Conservation (phyloP, 2,888 invertebrate genomes). For the Napeogenes inachia region DNA sequence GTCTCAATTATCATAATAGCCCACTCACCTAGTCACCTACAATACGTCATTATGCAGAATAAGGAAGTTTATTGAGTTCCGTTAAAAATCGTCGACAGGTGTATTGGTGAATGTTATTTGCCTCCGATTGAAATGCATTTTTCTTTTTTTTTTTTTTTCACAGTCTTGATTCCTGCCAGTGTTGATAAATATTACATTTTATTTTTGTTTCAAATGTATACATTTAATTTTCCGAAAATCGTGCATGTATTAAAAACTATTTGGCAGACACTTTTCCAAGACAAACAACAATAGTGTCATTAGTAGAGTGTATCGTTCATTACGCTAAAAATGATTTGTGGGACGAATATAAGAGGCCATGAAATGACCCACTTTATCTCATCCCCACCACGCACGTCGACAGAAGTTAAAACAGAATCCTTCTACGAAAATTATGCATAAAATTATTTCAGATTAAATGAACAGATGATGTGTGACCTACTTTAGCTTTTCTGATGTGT, state of each 20-base stretch:
- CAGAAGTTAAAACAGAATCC: constrained; percentile 27
- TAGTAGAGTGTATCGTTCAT: constrained; percentile 46
- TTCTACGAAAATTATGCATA: constrained; percentile 21
- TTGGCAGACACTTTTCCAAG: constrained; percentile 2
- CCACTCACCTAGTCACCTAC: constrained; percentile 27
- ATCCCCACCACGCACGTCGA: constrained; percentile 24
- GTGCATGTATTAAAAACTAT: not conserved
- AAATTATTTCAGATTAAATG: constrained; percentile 24
- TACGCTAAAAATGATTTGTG: constrained; percentile 70
- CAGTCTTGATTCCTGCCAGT: no score
- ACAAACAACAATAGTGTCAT: constrained; percentile 61
- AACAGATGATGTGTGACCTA: constrained; percentile 15
- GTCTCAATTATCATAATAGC: constrained; percentile 32
- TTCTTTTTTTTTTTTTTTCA: no score
- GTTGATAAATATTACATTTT: no score
- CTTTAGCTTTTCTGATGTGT: no score
- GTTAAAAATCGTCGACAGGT: constrained; percentile 19
- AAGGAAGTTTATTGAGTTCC: constrained; percentile 20
- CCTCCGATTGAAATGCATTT: no score
- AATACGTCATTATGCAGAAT: constrained; percentile 14
- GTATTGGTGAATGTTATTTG: no score
- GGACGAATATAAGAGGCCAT: constrained; percentile 54
- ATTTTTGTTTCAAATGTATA: no score
- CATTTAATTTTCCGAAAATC: constrained; percentile 1
- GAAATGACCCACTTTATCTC: constrained; percentile 58